phyloP scores from a whole-genome alignment of 2,113 vertebrate genomes.

The Vireo altiloquus region DNA sequence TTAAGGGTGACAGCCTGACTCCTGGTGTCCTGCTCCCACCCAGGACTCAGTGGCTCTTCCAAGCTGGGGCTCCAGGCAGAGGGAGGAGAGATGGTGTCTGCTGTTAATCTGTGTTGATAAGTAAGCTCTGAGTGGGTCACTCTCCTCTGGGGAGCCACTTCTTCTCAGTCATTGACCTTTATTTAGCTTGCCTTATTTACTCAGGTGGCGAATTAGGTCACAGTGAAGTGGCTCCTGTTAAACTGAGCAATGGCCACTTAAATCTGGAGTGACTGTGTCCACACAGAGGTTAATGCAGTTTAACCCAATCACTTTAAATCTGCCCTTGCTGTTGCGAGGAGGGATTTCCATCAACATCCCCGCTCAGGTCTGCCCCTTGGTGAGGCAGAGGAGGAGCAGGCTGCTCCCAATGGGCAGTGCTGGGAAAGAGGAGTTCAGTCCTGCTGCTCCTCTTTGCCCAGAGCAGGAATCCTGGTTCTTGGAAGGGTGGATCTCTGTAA shows the following conservation, averaged over 20 bases:
- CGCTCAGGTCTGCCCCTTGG: neutral
- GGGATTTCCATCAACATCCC: neutral
- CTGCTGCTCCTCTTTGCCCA: neutral
- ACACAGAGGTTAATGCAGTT: constrained; percentile 21
- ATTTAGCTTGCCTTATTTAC: constrained; percentile 44
- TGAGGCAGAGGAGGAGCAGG: neutral
- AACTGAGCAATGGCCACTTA: constrained; percentile 25
- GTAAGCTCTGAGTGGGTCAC: neutral
- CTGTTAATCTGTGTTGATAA: neutral
- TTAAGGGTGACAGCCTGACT: neutral
- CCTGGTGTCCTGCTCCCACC: neutral
- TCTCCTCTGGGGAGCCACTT: neutral
- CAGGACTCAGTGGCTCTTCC: neutral
- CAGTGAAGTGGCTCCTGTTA: neutral
- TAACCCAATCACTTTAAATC: neutral
- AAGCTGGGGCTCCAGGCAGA: neutral
- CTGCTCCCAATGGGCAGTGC: neutral
- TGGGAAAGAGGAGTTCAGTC: neutral
- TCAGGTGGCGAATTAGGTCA: neutral
- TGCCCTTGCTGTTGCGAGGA: neutral
- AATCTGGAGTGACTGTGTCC: constrained; percentile 22
- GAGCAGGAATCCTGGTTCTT: neutral
- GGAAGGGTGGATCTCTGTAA: neutral
- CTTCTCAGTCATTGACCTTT: constrained; percentile 11
- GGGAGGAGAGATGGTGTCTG: neutral